Evolutionary conservation across 2,888 invertebrate species (phyloP).

Genomic region (Chironomus riparius): DNA sequence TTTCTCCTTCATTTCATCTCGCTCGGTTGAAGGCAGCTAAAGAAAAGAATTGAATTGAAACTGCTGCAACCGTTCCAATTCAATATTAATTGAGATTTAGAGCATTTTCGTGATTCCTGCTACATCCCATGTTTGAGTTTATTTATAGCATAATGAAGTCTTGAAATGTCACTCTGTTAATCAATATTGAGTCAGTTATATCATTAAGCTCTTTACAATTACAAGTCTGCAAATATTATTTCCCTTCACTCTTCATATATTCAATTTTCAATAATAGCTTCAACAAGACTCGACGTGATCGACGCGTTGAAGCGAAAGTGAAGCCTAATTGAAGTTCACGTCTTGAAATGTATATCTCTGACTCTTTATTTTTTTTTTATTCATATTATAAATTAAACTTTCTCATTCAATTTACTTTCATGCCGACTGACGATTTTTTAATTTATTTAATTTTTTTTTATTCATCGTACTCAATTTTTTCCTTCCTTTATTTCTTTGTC

Average conservation of each 20-base stretch:
- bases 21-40: background rate
- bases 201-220: background rate
- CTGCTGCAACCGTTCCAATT: background rate
- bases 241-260: background rate
- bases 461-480: background rate
- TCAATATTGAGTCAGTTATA: no score
- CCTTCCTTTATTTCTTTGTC: background rate
- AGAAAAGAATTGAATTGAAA: background rate
- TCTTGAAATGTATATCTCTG: background rate
- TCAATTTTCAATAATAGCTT: background rate
- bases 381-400: slow-evolving; percentile 1
- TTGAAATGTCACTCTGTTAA: background rate
- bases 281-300: background rate
- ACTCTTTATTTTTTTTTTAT: no score
- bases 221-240: background rate
- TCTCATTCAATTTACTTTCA: slow-evolving; percentile 1
- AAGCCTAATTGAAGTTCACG: background rate
- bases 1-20: background rate
- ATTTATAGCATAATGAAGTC: background rate
- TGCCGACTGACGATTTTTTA: background rate
- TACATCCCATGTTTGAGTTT: background rate
- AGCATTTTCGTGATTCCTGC: slow-evolving; percentile 16
- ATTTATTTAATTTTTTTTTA: background rate
- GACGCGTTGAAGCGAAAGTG: slow-evolving; percentile 8
- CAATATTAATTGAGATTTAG: background rate